Evolutionary conservation across 2,888 invertebrate genomes (phyloP).

Genomic region (Quadriops clusia): DNA sequence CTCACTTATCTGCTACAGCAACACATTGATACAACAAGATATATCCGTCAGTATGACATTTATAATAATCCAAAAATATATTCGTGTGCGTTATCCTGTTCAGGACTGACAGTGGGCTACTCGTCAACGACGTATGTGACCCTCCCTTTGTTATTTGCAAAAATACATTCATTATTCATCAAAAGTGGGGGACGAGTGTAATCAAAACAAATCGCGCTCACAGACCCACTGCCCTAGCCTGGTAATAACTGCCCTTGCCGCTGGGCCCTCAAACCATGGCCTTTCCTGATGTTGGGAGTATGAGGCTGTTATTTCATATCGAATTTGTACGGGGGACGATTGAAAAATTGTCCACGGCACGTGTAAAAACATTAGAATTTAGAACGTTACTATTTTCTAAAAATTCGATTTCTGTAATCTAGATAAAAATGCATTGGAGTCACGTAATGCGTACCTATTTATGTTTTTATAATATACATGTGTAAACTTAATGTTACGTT

Average conservation of each 20-base stretch:
- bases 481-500: too few relatives aligned
- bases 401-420: too few relatives aligned
- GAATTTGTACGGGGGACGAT: too few relatives aligned
- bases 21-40: conserved; percentile 26
- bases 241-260: conserved; percentile 27
- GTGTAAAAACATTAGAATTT: too few relatives aligned
- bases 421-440: too few relatives aligned
- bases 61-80: conserved; percentile 33
- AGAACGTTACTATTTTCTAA: too few relatives aligned
- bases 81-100: conserved; percentile 22
- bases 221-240: conserved; percentile 30
- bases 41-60: conserved; percentile 29
- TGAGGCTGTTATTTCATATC: conserved; percentile 6
- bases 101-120: conserved; percentile 26
- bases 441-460: too few relatives aligned
- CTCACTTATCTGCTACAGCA: conserved; percentile 18
- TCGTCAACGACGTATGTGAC: conserved; percentile 24
- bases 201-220: conserved; percentile 33
- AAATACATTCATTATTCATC: conserved; percentile 33
- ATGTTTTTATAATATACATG: too few relatives aligned
- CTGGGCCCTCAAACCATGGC: conserved; percentile 22
- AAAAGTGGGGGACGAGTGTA: conserved; percentile 30
- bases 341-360: too few relatives aligned
- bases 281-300: conserved; percentile 20
- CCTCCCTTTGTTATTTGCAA: conserved; percentile 29